Base-by-base conservation (phyloP, 2,797 vertebrate species). In the Sebastes kiyomatsui region DNA sequence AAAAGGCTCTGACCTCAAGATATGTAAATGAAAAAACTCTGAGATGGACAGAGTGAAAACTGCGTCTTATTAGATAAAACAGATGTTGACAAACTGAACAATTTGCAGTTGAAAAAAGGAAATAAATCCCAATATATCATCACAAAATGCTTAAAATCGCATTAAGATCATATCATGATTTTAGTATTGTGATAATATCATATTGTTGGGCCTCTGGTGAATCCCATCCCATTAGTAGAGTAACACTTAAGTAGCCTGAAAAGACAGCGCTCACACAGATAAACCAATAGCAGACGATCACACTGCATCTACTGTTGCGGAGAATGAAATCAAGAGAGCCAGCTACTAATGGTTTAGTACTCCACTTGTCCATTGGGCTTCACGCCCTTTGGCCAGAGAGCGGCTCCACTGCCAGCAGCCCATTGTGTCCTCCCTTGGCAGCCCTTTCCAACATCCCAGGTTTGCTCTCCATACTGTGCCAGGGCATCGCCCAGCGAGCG, bases 361-460 rank as follows among this genome's bases (percentile, higher is more conserved):
- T 85, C 68, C 75, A 22, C 80, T 93, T 89, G 87, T 90, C 88
- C 27, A 77, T 90, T 92, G 79, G 89, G 12, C 87, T 75, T 60
- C 12, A 54, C 83, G 92, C 88, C 90, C 89, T 94, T 91, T 92
- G 82, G 91, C 85, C 78, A 76, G 67, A 82, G 77, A 76, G 68
- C 4, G 23, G 76, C 71, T 83, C 72, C 22, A 68, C 76, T 75
- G 79, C 84, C 84, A 71, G 80, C 80, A 71, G 80, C 79, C 87
- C 72, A 89, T 92, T 93, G 93, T 93, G 80, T 77, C 78, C 25
- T 58, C 83, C 72, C 80, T 87, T 91, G 91, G 92, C 94, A 92
- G 92, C 87, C 83, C 85, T 89, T 88, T 84, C 35, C 74, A 81
- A 52, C 86, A 83, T 81, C 88, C 90, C 90, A 86, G 88, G 80